phyloP scores from a whole-genome alignment of 2,797 vertebrate genomes.

The Microcaecilia unicolor region DNA sequence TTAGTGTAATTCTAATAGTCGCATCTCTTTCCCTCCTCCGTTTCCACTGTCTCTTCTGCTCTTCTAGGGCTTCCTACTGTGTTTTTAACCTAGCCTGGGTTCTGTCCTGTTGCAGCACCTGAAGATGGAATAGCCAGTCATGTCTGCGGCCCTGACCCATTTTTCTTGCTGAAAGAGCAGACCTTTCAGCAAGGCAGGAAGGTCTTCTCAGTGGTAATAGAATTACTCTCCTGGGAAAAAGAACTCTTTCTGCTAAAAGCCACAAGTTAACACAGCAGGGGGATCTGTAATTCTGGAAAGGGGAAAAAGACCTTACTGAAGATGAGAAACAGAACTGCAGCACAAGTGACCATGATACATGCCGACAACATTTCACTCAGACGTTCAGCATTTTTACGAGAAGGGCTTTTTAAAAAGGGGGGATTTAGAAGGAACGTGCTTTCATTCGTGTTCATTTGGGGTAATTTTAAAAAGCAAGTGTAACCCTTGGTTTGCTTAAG shows the following conservation, averaged over 20 bases:
- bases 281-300: neutral
- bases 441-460: too few species aligned
- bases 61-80: too few species aligned
- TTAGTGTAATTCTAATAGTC: too few species aligned
- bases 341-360: too few species aligned
- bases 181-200: conserved; percentile 13
- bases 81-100: conserved; percentile 18
- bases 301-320: neutral
- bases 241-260: conserved; percentile 14
- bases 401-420: too few species aligned
- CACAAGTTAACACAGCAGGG: conserved; percentile 11
- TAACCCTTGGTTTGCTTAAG: too few species aligned
- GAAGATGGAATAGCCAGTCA: conserved; percentile 21
- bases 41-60: neutral
- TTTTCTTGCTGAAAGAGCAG: conserved; percentile 30
- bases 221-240: conserved; percentile 22
- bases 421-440: too few species aligned
- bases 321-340: too few species aligned
- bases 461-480: too few species aligned
- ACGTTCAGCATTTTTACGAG: too few species aligned
- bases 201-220: conserved; percentile 5
- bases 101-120: conserved; percentile 13
- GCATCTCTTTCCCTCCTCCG: neutral
- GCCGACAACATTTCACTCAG: too few species aligned
- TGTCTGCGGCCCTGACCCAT: conserved; percentile 13